Evolutionary conservation across 2,888 invertebrate genomes (phyloP), one percentile per base, ranked within the genome.

Genomic region (Malacosoma neustria): DNA sequence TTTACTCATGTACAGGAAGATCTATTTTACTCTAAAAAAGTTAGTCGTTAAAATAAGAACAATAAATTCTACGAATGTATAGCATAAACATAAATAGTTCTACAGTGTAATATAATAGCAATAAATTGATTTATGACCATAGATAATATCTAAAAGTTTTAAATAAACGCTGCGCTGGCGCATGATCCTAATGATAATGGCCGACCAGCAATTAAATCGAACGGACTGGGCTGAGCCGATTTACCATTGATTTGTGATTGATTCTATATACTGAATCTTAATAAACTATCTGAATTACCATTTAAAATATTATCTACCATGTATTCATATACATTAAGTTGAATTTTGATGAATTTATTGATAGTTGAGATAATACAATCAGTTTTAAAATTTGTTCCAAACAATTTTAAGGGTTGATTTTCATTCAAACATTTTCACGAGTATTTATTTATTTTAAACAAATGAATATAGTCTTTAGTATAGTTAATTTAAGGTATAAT

Each of bases 241-340:
- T 76, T 77, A 69, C 50, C 69, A 53, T 70, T 77, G 79, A 79
- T 79, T 79, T 81, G 80, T 77, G 79, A 81, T 81, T 80, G 81
- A 80, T 80, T 65, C 61, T 76, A 71, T 71, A 62, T 69, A 61
- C 49, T 47, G 22, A 9, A 22, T 2, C 22, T 22, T 22, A 22
- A 22, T 22, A 22, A 22, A 22, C 5, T 22, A 22, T 22, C 2
- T 22, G 3, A 5, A 22, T 7, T 9, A 22, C 9, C 4, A 1
- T 22, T 22, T 9, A 22, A n/a, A n/a, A n/a, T n/a, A n/a, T n/a
- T n/a, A n/a, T n/a, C n/a, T n/a, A n/a, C n/a, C n/a, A n/a, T n/a
- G n/a, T n/a, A n/a, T n/a, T n/a, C n/a, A n/a, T n/a, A n/a, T n/a
- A n/a, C n/a, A n/a, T n/a, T n/a, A n/a, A n/a, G n/a, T n/a, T n/a